phyloP scores from a whole-genome alignment of 1,140 invertebrate species.

The Belonocnema kinseyi region DNA sequence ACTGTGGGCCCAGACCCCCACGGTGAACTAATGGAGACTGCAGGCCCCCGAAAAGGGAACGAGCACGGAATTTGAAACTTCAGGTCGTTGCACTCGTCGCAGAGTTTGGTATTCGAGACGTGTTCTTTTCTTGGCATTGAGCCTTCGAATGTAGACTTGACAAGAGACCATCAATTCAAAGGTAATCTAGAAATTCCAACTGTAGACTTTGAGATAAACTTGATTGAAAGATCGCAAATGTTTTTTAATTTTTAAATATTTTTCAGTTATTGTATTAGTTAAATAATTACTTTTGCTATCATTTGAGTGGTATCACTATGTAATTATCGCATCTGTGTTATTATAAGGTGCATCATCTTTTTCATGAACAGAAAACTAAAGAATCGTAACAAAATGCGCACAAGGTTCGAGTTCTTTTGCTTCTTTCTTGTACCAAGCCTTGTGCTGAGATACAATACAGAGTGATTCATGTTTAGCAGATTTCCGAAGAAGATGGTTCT shows the following conservation, averaged over 20 bases:
- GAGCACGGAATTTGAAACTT: conserved; percentile 18
- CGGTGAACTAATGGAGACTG: too few relatives aligned
- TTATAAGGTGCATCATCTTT: conserved; percentile 7
- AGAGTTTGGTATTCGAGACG: not conserved
- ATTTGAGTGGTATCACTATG: not conserved
- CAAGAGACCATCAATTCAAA: too few relatives aligned
- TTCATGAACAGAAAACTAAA: not conserved
- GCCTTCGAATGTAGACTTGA: not conserved
- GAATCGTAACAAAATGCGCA: not conserved
- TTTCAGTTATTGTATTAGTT: not conserved
- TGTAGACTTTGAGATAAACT: too few relatives aligned
- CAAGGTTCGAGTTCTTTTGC: conserved; percentile 2
- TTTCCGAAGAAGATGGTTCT: conserved; percentile 13
- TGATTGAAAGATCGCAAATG: too few relatives aligned
- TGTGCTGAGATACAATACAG: not conserved
- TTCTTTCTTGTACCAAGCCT: not conserved
- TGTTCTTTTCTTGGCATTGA: conserved; percentile 10
- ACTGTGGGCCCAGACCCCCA: too few relatives aligned
- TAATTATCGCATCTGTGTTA: not conserved
- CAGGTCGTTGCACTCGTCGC: not conserved
- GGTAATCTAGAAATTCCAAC: too few relatives aligned
- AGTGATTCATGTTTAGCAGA: conserved; percentile 15
- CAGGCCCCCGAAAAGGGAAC: conserved; percentile 1
- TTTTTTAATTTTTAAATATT: too few relatives aligned
- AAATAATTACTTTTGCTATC: not conserved